A percentile compares a stretch with the other conserved stretches of the same genome.
phyloP scores from a whole-genome alignment of 2,797 vertebrate species.

The Halcyon chelicuti region DNA sequence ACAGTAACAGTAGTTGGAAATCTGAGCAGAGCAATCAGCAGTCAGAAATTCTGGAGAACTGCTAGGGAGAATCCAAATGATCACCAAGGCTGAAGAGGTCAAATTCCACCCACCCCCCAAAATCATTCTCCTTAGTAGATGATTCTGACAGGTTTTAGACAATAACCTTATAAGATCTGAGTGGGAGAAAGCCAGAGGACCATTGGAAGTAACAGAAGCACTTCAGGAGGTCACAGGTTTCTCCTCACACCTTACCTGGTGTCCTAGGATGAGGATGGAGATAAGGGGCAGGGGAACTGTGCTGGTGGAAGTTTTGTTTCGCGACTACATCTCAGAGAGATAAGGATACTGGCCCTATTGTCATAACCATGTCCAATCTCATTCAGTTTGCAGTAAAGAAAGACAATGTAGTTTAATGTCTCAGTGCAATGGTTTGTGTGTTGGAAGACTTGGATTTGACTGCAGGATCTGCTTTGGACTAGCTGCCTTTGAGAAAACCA shows the following conservation, averaged over 20 bases:
- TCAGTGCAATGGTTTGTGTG: not conserved
- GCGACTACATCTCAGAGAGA: not conserved
- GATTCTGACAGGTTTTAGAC: not conserved
- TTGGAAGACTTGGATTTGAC: not conserved
- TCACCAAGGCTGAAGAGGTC: not conserved
- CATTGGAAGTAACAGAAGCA: not conserved
- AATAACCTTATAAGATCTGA: not conserved
- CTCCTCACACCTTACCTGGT: not conserved
- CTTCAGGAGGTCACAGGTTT: not conserved
- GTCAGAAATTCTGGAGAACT: no score
- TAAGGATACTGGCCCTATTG: not conserved
- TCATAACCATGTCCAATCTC: not conserved
- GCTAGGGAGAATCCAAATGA: no score
- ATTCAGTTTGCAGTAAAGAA: not conserved
- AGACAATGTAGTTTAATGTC: not conserved
- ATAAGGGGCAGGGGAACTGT: not conserved
- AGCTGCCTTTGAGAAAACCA: not conserved
- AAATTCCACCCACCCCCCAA: no score
- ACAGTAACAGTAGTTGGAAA: no score
- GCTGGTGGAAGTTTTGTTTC: not conserved
- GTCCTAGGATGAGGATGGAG: not conserved
- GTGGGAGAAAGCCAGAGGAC: not conserved
- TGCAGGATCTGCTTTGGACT: not conserved
- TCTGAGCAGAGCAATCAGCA: no score
- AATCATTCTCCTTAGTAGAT: not conserved